Conservation (phyloP, 2,888 invertebrate genomes). For the Nematopogon swammerdamellus region DNA sequence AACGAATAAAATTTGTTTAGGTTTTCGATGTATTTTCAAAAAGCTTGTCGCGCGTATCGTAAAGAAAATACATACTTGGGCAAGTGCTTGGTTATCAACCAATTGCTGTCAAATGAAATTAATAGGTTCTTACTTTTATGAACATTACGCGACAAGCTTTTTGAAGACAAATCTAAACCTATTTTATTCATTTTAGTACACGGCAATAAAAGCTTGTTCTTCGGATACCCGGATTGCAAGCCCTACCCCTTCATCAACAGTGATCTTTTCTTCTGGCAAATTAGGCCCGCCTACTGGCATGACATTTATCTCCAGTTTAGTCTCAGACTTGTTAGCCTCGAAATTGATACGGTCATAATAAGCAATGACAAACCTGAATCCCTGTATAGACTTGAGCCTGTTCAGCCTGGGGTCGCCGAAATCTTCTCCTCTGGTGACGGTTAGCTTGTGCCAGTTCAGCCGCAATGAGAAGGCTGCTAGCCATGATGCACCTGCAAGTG, state of each 20-base stretch:
- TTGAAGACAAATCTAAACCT: not conserved
- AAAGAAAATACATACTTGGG: no score
- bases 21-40: no score
- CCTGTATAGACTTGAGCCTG: conserved; percentile 34
- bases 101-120: not conserved
- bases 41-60: no score
- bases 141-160: not conserved
- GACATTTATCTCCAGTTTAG: not conserved
- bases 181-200: no score
- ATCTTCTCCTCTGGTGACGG: conserved; percentile 22
- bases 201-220: no score
- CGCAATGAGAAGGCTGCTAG: conserved; percentile 34
- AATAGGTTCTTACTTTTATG: conserved; percentile 2
- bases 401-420: conserved; percentile 27
- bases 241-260: no score
- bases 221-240: no score
- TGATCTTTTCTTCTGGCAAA: no score
- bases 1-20: no score
- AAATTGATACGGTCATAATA: not conserved
- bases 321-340: no score
- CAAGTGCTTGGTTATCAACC: conserved; percentile 1
- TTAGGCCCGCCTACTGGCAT: no score
- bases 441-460: conserved; percentile 32
- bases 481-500: conserved; percentile 31
- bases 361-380: no score